Evolutionary conservation across 2,797 vertebrate genomes (phyloP), one percentile per base, ranked within the genome.

Genomic region (Coreius guichenoti): DNA sequence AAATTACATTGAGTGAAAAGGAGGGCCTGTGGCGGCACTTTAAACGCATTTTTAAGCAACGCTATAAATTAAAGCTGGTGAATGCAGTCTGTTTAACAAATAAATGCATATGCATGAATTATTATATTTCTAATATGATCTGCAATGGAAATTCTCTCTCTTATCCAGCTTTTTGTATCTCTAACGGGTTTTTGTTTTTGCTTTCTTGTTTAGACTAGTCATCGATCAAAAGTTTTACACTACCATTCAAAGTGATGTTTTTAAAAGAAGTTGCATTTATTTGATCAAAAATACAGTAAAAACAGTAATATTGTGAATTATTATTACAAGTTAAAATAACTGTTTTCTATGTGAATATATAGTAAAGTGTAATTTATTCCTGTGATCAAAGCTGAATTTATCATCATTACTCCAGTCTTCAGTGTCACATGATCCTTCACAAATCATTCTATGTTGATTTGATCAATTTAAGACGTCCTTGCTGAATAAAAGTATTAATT

Each of bases 1-100:
- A 75, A 56, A 43, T 79, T 61, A 84, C 74, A 26, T 6, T 61
- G 61, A 51, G 65, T 63, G 85, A 67, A 39, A 19, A 78, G 73
- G 12, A 49, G 51, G 6, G 13, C 19, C 39, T 11, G 54, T 47
- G 80, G 54, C 26, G 5, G 54, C 69, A 31, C 43, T 82, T 82
- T 29, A 58, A 45, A 82, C 49, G 81, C 43, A 19, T 63, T 72
- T 72, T 61, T 63, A 82, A 33, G 14, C 19, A 3, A 8, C 8
- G 3, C 56, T 74, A 74, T 82, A 74, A 74, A 82, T 82, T 65
- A 36, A 82, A 74, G 39, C 1, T 67, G 11, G 43, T 69, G 7
- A 51, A 51, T 14, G 7, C 21, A 36, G 29, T 14, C 17, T 19
- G 65, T 63, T 73, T 29, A 73, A 11, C n/a, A 49, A 29, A 75